A percentile compares a stretch with the other conserved stretches of the same genome.
phyloP scores from a whole-genome alignment of 2,113 vertebrate species.

The Monarcha castaneiventris region DNA sequence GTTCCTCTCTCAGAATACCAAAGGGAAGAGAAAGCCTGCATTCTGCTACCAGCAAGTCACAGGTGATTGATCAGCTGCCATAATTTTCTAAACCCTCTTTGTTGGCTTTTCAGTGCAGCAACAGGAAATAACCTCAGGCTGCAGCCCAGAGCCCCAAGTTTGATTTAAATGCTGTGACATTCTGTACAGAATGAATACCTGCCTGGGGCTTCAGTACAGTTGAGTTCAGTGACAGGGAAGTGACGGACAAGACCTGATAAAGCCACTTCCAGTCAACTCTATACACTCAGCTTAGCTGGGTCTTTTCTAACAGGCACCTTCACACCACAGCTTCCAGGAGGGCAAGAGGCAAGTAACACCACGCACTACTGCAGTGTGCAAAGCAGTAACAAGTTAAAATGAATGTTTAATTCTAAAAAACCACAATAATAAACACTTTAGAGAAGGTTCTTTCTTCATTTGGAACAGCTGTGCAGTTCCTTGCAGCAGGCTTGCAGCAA shows the following conservation, averaged over 20 bases:
- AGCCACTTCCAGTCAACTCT: too few species aligned
- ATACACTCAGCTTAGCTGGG: too few species aligned
- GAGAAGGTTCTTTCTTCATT: background rate
- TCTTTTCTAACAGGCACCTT: background rate
- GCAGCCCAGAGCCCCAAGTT: background rate
- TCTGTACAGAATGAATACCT: background rate
- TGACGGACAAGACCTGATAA: background rate
- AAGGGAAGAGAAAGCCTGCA: background rate
- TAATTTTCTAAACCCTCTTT: accelerated
- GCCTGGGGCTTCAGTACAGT: background rate
- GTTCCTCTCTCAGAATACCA: accelerated
- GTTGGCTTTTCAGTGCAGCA: background rate
- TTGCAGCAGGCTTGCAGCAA: background rate
- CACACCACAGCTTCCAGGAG: background rate
- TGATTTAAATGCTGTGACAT: background rate
- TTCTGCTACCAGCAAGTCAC: too few species aligned
- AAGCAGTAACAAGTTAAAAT: background rate
- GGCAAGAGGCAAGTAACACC: background rate
- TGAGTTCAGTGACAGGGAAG: background rate
- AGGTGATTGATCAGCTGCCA: accelerated
- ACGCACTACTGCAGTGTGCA: accelerated
- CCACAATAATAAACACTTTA: background rate
- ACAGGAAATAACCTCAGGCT: background rate
- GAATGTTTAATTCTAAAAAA: background rate
- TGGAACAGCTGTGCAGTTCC: background rate